Base-by-base conservation (phyloP, 2,888 invertebrate genomes). In the Apoda limacodes region DNA sequence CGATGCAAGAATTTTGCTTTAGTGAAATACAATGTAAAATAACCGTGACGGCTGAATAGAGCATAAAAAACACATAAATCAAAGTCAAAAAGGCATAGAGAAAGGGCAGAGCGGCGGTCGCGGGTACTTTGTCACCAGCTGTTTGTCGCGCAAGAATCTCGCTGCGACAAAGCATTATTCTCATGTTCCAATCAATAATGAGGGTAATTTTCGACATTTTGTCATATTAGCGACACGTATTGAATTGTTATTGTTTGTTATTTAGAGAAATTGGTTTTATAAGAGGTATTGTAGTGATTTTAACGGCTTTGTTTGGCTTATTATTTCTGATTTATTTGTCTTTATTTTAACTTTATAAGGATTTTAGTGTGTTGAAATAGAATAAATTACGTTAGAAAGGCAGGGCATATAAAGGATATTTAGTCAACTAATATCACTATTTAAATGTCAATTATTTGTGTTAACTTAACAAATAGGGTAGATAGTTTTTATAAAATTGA, bases 11-110 rank as follows among this genome's bases (percentile, higher is more conserved):
- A 39, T 48, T 51, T 42, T 34, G 46, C 35, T 50, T 43, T 46
- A 49, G 51, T 51, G 55, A 55, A 61, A 59, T 60, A 60, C 55
- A 65, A 63, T 72, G 52, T 57, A 62, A 72, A 74, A 67, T 57
- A 61, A 57, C 66, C 70, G 60, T 76, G 78, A 71, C 76, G 74
- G 61, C 64, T 76, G 80, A 78, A 80, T 76, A 68, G 71, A 56
- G 69, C 57, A 80, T 78, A 81, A 82, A 82, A 81, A 81, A 70
- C 46, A 49, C 64, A 81, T 82, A 82, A 81, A 81, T 82, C 81
- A 82, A 81, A 82, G 81, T 82, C 81, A 80, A 82, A 81, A 80
- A 78, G 80, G 81, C 80, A 75, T 71, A 74, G 69, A 72, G 72
- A 82, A 81, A 74, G 62, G 63, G 54, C 52, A 59, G 59, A 66